These are phyloP conservation scores for Rhysida immarginata DNA, from an alignment of 1,140 invertebrate species.

Conservation along the genomic window DNA sequence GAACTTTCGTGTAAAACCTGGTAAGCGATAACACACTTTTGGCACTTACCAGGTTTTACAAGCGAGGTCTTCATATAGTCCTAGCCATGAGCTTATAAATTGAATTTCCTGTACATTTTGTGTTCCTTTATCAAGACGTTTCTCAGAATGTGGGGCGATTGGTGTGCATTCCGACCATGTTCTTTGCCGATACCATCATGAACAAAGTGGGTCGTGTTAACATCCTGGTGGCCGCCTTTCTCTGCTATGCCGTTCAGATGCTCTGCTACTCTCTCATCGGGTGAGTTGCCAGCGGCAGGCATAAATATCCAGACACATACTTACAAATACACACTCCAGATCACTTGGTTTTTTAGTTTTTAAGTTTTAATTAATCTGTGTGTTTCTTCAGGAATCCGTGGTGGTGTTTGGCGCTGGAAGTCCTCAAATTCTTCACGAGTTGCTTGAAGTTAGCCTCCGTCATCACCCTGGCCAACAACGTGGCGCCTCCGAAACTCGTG, in stretches of 20 bases:
- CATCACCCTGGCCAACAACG: constrained; percentile 60
- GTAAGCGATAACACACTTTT: too few species aligned
- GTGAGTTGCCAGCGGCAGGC: too few species aligned
- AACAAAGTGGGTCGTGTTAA: constrained; percentile 60
- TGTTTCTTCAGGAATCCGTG: constrained; percentile 47
- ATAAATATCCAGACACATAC: too few species aligned
- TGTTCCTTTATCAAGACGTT: constrained; percentile 39
- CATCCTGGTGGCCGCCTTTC: constrained; percentile 61
- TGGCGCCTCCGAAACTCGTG: constrained; percentile 61
- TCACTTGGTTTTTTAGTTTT: too few species aligned
- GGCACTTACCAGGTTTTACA: too few species aligned
- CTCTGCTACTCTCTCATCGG: constrained; percentile 68
- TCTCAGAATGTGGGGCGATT: constrained; percentile 64
- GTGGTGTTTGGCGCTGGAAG: constrained; percentile 73
- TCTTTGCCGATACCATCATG: constrained; percentile 61
- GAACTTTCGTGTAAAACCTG: too few species aligned
- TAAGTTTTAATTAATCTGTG: too few species aligned
- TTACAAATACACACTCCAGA: too few species aligned
- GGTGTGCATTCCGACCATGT: constrained; percentile 62
- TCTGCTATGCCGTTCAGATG: constrained; percentile 56
- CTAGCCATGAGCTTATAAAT: too few species aligned
- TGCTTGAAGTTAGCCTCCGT: constrained; percentile 76
- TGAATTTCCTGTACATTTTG: too few species aligned
- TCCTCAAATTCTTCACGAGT: constrained; percentile 65
- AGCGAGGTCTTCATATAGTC: too few species aligned